These are phyloP conservation scores for Antrozous pallidus DNA, from an alignment of 2,797 vertebrate genomes.

Conservation along the genomic window DNA sequence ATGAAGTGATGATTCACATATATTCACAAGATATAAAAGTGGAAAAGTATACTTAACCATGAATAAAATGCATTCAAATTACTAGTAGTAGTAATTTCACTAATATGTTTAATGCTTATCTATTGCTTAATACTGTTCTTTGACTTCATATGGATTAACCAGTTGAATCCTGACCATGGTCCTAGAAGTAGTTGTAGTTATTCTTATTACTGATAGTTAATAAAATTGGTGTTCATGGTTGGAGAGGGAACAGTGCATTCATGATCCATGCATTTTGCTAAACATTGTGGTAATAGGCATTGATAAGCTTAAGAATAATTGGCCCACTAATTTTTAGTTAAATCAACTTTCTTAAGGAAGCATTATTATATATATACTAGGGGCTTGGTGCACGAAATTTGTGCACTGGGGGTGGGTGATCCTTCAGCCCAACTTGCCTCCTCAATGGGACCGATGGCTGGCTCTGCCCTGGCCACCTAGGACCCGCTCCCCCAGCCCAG, in stretches of 20 bases:
- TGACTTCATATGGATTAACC: background rate
- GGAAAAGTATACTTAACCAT: background rate
- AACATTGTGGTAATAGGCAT: background rate
- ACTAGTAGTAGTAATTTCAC: background rate
- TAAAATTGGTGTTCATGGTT: background rate
- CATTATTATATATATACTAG: background rate
- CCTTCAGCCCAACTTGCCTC: no score
- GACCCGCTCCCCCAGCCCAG: no score
- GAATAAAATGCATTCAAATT: background rate
- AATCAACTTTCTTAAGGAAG: background rate
- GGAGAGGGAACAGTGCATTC: background rate
- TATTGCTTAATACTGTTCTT: background rate
- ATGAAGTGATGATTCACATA: background rate
- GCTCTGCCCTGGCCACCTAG: no score
- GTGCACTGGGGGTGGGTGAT: no score
- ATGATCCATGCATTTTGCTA: background rate
- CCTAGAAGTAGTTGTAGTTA: background rate
- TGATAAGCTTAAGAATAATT: conserved; percentile 9
- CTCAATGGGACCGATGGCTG: no score
- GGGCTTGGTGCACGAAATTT: no score
- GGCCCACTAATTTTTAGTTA: conserved; percentile 16
- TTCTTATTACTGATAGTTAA: background rate
- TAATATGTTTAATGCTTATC: background rate
- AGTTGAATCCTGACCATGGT: background rate
- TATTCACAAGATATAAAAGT: background rate